Evolutionary conservation across 2,113 vertebrate species (phyloP), one percentile per base, ranked within the genome.

Genomic region (Rhabdomys dilectus): DNA sequence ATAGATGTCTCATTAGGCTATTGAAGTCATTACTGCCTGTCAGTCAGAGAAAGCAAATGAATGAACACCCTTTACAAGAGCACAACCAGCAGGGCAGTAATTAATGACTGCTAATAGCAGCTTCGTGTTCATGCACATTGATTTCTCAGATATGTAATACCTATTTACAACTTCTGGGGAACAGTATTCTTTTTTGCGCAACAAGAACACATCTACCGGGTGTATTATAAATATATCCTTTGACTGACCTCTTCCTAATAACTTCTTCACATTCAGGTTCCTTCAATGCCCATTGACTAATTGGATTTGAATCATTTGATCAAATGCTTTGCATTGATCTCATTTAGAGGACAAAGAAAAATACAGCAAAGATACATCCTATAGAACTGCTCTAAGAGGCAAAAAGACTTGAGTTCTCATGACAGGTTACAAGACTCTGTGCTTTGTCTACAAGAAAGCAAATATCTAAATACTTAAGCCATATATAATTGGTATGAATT

Each of bases 1-100:
- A 94, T 94, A 82, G 76, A 77, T 96, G 86, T 82, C 86, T 96
- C 91, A 97, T 97, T 97, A 98, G 66, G 11, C 92, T 94, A 95
- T 81, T 97, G 72, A 81, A 88, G 51, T 96, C 93, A 95, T 97
- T 98, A 93, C 31, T 91, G 48, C 53, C 87, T 96, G 77, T 97
- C 95, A 97, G 29, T 94, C 84, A 95, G 36, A 89, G 68, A 89
- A 5, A 94, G 93, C 73, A 96, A 97, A 92, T 76, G 80, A 95
- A 76, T 91, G 86, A 95, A 56, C 76, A 77, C 72, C 77, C 64
- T 93, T 82, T 72, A 80, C 75, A 91, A 93, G 3, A 96, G 62
- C 81, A 51, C 66, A 84, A 78, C 68, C 94, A 96, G 88, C 75
- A 90, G 88, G 56, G 48, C 22, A 56, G 17, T 89, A 96, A 95